phyloP scores from a whole-genome alignment of 2,888 invertebrate species.

The Amiota minor region DNA sequence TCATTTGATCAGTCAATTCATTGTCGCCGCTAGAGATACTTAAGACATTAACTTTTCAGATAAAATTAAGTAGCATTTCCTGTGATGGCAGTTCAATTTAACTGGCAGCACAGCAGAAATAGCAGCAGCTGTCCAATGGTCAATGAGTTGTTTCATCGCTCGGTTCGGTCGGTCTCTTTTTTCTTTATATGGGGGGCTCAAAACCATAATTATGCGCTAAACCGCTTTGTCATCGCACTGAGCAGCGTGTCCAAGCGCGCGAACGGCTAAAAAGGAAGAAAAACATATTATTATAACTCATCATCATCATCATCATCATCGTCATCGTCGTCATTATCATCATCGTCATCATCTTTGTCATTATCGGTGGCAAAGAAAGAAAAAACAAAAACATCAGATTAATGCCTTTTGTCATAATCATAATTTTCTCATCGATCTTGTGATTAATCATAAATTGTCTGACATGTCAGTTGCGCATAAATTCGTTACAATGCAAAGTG shows the following conservation, averaged over 20 bases:
- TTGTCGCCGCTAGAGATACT: constrained; percentile 9
- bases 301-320: neutral
- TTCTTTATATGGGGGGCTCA: neutral
- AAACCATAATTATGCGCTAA: constrained; percentile 64
- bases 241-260: constrained; percentile 37
- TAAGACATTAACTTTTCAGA: constrained; percentile 12
- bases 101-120: neutral
- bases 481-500: neutral
- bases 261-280: constrained; percentile 8
- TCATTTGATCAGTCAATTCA: neutral
- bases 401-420: constrained; percentile 62
- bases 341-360: no score
- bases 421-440: constrained; percentile 67
- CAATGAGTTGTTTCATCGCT: neutral
- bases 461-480: constrained; percentile 36
- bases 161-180: constrained; percentile 12
- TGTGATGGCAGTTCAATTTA: constrained; percentile 50
- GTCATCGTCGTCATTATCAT: neutral
- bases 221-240: constrained; percentile 61
- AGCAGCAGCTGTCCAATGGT: constrained; percentile 15
- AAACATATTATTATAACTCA: constrained; percentile 13
- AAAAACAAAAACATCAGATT: constrained; percentile 56
- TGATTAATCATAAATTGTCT: constrained; percentile 66
- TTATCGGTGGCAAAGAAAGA: neutral
- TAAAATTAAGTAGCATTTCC: constrained; percentile 64